A percentile compares a stretch with the other conserved stretches of the same genome.
phyloP scores from a whole-genome alignment of 2,888 invertebrate species.

The Hydropsyche betteni region DNA sequence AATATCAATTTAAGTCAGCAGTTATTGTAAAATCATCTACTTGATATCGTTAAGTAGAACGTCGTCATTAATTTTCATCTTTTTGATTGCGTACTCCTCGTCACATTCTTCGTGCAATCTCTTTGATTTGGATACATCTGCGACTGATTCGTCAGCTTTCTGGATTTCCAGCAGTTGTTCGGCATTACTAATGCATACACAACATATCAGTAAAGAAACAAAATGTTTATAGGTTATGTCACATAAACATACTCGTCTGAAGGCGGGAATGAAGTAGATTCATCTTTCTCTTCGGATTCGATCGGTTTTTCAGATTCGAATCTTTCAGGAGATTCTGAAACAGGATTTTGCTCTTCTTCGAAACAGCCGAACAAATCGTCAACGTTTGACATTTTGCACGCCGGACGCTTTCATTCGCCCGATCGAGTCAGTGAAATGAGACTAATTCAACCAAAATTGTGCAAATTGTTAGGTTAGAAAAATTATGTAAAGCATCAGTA shows the following conservation, averaged over 20 bases:
- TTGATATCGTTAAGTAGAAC: constrained; percentile 55
- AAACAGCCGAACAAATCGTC: constrained; percentile 49
- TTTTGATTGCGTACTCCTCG: constrained; percentile 50
- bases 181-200: background rate
- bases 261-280: background rate
- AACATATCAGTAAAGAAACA: background rate
- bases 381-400: constrained; percentile 23
- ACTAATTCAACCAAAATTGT: too few relatives aligned
- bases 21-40: constrained; percentile 31
- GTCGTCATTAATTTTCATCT: constrained; percentile 55
- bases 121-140: background rate
- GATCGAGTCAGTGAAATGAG: background rate
- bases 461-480: background rate
- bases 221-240: background rate
- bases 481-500: background rate
- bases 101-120: constrained; percentile 37
- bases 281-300: background rate
- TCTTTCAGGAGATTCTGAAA: background rate
- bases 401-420: background rate
- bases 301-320: background rate
- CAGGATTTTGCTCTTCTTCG: constrained; percentile 34
- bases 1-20: background rate
- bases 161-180: background rate
- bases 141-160: background rate
- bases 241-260: background rate